These are phyloP conservation scores for Eupelmus urozonus DNA, from an alignment of 2,888 invertebrate species.

Conservation along the genomic window DNA sequence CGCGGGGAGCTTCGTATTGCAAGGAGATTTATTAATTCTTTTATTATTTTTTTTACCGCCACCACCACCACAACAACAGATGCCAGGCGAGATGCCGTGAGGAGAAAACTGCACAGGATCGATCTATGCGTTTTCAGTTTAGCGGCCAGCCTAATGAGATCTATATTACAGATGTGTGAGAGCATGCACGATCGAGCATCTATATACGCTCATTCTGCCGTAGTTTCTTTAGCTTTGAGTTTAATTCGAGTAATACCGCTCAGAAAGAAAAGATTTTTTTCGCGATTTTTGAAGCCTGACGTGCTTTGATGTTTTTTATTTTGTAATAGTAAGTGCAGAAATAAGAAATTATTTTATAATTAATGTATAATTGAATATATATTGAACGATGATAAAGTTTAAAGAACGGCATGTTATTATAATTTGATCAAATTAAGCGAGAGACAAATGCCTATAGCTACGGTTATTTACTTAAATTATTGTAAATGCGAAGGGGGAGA, in stretches of 20 bases:
- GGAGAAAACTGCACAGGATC: constrained; percentile 44
- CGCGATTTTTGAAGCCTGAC: not conserved
- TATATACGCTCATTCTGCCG: constrained; percentile 35
- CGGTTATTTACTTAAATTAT: constrained; percentile 2
- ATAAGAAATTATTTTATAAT: no score
- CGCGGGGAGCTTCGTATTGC: constrained; percentile 33
- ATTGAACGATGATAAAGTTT: no score
- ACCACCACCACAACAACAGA: constrained; percentile 60
- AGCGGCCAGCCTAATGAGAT: constrained; percentile 27
- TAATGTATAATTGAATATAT: not conserved
- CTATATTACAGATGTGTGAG: constrained; percentile 24
- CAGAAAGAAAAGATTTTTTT: no score
- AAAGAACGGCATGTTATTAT: not conserved
- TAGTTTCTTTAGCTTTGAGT: constrained; percentile 31
- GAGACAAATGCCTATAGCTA: constrained; percentile 50
- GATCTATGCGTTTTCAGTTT: constrained; percentile 47
- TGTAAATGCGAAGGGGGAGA: constrained; percentile 58
- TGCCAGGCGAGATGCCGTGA: constrained; percentile 57
- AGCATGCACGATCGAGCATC: constrained; percentile 50
- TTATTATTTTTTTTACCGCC: constrained; percentile 51
- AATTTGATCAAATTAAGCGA: constrained; percentile 3
- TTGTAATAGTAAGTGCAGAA: not conserved
- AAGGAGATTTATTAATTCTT: constrained; percentile 11
- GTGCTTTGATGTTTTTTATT: not conserved
- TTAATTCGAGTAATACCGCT: no score